A percentile compares a stretch with the other conserved stretches of the same genome.
phyloP scores from a whole-genome alignment of 2,888 invertebrate genomes.

The Megamerina dolium region DNA sequence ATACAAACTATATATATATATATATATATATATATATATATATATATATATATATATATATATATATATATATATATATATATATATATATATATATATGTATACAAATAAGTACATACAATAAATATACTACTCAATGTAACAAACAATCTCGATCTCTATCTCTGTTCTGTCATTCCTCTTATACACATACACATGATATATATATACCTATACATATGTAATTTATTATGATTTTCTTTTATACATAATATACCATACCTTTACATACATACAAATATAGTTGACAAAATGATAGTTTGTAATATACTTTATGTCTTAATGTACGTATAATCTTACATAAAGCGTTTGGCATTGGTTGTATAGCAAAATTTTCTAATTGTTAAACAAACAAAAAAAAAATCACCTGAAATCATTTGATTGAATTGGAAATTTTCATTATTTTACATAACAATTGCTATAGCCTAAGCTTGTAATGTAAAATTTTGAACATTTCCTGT shows the following conservation, averaged over 20 bases:
- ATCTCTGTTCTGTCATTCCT: too few relatives aligned
- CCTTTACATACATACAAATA: background rate
- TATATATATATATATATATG: conserved; percentile 1
- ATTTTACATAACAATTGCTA: conserved; percentile 28
- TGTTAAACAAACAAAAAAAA: background rate
- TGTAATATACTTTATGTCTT: background rate
- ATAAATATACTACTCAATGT: too few relatives aligned
- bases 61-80: background rate
- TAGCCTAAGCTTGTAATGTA: conserved; percentile 24
- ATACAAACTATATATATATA: conserved; percentile 11
- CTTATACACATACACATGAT: too few relatives aligned
- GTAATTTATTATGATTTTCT: too few relatives aligned
- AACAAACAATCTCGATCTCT: too few relatives aligned
- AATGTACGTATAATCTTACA: conserved; percentile 10
- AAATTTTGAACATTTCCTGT: conserved; percentile 31
- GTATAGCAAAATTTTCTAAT: conserved; percentile 12
- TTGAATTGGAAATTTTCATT: conserved; percentile 24
- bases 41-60: background rate
- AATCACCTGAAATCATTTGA: too few relatives aligned
- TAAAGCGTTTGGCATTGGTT: conserved; percentile 46
- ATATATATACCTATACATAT: too few relatives aligned
- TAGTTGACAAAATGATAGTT: background rate
- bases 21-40: conserved; percentile 1
- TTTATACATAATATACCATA: too few relatives aligned
- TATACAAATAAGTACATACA: background rate